Evolutionary conservation across 2,888 invertebrate genomes (phyloP), one percentile per base, ranked within the genome.

Genomic region (Sinelater perroti): DNA sequence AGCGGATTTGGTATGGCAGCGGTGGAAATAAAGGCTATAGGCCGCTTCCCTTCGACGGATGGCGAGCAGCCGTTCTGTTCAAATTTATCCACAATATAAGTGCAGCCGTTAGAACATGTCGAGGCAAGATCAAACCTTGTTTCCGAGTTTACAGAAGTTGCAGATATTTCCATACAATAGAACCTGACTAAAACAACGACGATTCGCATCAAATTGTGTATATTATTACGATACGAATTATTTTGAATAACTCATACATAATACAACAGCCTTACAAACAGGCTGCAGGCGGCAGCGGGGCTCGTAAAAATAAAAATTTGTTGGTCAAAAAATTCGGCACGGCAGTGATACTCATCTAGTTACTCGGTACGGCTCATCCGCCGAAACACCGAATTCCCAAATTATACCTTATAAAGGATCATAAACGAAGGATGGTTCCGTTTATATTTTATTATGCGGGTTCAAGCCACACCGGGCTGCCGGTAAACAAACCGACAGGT

Each of bases 191-290:
- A 70, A 69, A 70, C 65, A 68, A 68, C 66, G 66, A 67, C 68
- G 69, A 70, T 69, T 70, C 72, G 68, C 70, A 70, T 71, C 70
- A 71, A 72, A 72, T 70, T 67, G 69, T 67, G 69, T 69, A 68
- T 69, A 70, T 70, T 70, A 70, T 70, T 72, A 70, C 67, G 67
- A 70, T 70, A 70, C 69, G 70, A 71, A 70, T 70, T 68, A 72
- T 72, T 72, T 70, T 69, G 67, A 70, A 70, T 70, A 70, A 66
- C 70, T 72, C 70, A 72, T 70, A 71, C 70, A 70, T 70, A 71
- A 71, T 67, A 69, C 68, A 68, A 62, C 61, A 67, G 64, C 26
- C 53, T 56, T 56, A 51, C 42, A 54, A 58, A 58, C 49, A 46
- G 46, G 38, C 47, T 47, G 44, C 49, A 44, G 28, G 47, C 49